Conservation (phyloP, 2,113 vertebrate species). For the Pteruthius melanotis region DNA sequence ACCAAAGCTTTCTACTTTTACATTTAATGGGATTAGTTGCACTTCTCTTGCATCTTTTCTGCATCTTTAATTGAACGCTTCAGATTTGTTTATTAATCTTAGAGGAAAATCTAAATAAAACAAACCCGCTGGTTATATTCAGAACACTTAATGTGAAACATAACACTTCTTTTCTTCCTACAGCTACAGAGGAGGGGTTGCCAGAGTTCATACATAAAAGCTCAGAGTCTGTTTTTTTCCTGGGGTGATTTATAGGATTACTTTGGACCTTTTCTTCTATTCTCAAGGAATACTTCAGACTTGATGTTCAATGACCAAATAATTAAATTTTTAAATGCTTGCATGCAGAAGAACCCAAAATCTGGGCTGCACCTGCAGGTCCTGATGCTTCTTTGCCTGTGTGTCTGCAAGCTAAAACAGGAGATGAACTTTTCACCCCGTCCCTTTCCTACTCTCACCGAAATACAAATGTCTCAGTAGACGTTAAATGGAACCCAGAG, state of each 20-base stretch:
- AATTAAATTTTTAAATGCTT: constrained; percentile 4
- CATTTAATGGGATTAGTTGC: neutral
- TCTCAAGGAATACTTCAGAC: neutral
- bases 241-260: neutral
- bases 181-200: neutral
- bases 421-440: constrained; percentile 38
- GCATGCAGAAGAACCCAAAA: neutral
- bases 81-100: neutral
- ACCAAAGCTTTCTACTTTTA: neutral
- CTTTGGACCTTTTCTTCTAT: neutral
- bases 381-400: neutral
- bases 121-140: neutral
- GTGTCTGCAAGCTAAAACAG: neutral
- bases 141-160: neutral
- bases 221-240: neutral
- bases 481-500: constrained; percentile 40
- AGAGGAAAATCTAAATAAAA: constrained; percentile 1
- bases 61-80: neutral
- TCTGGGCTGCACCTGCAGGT: constrained; percentile 22
- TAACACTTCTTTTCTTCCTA: neutral
- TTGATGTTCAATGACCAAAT: neutral
- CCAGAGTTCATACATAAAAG: neutral
- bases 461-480: constrained; percentile 26
- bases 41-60: neutral
- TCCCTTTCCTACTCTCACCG: neutral